phyloP scores from a whole-genome alignment of 1,140 invertebrate genomes.

The Solenopsis invicta region DNA sequence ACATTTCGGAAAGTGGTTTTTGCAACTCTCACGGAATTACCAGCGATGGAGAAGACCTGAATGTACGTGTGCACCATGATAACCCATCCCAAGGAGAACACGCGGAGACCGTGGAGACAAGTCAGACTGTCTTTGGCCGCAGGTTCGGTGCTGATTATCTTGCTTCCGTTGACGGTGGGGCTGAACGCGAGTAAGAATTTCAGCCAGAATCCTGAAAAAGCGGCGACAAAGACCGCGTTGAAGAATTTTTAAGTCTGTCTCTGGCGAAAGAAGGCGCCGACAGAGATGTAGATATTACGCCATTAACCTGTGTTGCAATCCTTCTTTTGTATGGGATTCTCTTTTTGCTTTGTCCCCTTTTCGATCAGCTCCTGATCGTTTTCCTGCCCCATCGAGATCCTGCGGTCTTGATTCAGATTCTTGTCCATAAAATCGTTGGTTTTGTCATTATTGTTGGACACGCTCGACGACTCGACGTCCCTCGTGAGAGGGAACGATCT shows the following conservation, averaged over 20 bases:
- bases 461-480: slow-evolving; percentile 80
- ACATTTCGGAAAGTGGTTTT: slow-evolving; percentile 3
- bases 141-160: slow-evolving; percentile 88
- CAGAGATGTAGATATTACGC: neutral
- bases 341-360: slow-evolving; percentile 77
- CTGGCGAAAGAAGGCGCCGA: neutral
- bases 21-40: slow-evolving; percentile 84
- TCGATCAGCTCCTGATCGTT: slow-evolving; percentile 83
- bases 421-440: slow-evolving; percentile 81
- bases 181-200: slow-evolving; percentile 89
- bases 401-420: slow-evolving; percentile 79
- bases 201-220: slow-evolving; percentile 86
- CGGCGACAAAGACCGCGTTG: neutral
- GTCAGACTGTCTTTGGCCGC: slow-evolving; percentile 90
- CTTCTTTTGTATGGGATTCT: slow-evolving; percentile 37
- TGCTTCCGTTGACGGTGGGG: slow-evolving; percentile 89
- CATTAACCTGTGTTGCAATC: slow-evolving; percentile 48
- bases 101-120: slow-evolving; percentile 94
- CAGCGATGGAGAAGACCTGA: slow-evolving; percentile 92
- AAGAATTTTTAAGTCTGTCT: neutral
- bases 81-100: slow-evolving; percentile 96
- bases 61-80: slow-evolving; percentile 96
- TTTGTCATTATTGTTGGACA: slow-evolving; percentile 84
- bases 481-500: slow-evolving; percentile 75
- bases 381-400: slow-evolving; percentile 77